Conservation (phyloP, 2,888 invertebrate species). For the Cephus sareptanus region DNA sequence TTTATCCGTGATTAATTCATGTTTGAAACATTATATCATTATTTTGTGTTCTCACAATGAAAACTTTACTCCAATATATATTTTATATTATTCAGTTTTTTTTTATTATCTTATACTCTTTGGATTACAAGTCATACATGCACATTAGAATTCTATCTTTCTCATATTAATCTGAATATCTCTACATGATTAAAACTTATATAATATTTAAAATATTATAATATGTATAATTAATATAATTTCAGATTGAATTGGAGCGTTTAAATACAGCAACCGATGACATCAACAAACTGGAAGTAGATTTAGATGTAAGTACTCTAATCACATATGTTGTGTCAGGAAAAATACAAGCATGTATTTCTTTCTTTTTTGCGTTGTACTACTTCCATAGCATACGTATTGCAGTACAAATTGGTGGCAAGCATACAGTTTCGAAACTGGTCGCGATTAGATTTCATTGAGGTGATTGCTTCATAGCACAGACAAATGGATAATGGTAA, state of each 20-base stretch:
- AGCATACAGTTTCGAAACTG: constrained; percentile 27
- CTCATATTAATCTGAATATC: not conserved
- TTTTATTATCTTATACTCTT: no score
- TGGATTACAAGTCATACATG: no score
- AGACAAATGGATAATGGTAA: constrained; percentile 52
- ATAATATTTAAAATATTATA: constrained; percentile 11
- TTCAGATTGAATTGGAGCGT: constrained; percentile 86
- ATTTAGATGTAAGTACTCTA: constrained; percentile 78
- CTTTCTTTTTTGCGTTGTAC: no score
- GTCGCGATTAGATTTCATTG: constrained; percentile 50
- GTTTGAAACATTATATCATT: no score
- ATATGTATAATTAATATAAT: constrained; percentile 29
- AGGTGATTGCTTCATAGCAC: constrained; percentile 42
- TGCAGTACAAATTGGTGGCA: constrained; percentile 3
- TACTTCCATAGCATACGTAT: not conserved
- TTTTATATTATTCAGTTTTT: no score
- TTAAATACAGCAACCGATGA: constrained; percentile 92
- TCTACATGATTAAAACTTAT: constrained; percentile 16
- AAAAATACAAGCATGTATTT: no score
- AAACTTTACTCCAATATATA: no score
- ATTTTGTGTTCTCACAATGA: no score
- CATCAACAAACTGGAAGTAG: constrained; percentile 90
- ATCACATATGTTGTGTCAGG: no score
- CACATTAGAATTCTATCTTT: no score
- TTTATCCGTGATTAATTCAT: constrained; percentile 7